Evolutionary conservation across 2,888 invertebrate species (phyloP).

Genomic region (Leptogaster cylindrica): DNA sequence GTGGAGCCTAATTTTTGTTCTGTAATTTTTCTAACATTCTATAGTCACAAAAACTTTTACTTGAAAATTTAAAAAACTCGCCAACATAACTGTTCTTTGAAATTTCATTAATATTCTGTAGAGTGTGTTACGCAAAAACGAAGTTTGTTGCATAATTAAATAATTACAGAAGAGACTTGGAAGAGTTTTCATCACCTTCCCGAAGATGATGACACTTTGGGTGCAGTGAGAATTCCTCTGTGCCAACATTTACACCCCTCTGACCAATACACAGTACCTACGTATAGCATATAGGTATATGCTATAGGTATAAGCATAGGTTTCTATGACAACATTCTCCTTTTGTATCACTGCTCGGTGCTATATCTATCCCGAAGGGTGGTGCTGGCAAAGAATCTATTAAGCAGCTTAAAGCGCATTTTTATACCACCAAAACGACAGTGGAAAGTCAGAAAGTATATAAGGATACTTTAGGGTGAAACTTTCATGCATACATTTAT

Average conservation of each 20-base stretch:
- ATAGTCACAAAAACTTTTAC: too few species aligned
- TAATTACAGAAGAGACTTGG: not conserved
- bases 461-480: slow-evolving; percentile 25
- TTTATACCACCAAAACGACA: slow-evolving; percentile 25
- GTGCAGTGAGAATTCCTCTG: slow-evolving; percentile 24
- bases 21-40: too few species aligned
- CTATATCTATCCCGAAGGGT: not conserved
- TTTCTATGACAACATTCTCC: slow-evolving; percentile 32
- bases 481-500: slow-evolving; percentile 19
- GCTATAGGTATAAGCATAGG: too few species aligned
- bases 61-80: too few species aligned
- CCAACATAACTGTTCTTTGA: too few species aligned
- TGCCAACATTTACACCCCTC: slow-evolving; percentile 26
- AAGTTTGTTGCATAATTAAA: too few species aligned
- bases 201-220: slow-evolving; percentile 31
- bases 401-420: slow-evolving; percentile 31
- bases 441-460: slow-evolving; percentile 32
- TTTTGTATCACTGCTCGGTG: not conserved
- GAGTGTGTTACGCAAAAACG: too few species aligned
- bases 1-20: too few species aligned
- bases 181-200: slow-evolving; percentile 8
- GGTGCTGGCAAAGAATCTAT: slow-evolving; percentile 11
- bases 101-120: too few species aligned
- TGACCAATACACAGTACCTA: slow-evolving; percentile 34
- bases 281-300: slow-evolving; percentile 9